Conservation (phyloP, 2,888 invertebrate species). For the Dichetophora obliterata region DNA sequence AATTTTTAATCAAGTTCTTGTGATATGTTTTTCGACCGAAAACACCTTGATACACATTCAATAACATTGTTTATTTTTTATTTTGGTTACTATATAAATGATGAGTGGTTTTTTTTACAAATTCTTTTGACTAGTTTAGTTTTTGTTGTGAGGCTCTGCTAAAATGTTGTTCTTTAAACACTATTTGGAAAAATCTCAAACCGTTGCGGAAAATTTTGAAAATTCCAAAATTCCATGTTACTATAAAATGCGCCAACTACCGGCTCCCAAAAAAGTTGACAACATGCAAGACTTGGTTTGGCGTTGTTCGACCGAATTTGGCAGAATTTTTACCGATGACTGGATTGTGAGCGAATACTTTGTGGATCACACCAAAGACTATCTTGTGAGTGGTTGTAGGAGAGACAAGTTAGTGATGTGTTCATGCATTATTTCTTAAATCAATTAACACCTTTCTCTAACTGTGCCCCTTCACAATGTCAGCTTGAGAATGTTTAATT, state of each 20-base stretch:
- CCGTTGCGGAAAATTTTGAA: conserved; percentile 59
- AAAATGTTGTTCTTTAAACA: conserved; percentile 63
- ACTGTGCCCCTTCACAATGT: no score
- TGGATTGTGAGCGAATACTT: conserved; percentile 66
- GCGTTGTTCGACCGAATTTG: conserved; percentile 53
- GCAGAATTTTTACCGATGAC: conserved; percentile 57
- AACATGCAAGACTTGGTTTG: conserved; percentile 56
- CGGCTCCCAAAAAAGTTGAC: conserved; percentile 54
- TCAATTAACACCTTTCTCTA: not conserved
- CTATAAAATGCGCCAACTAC: conserved; percentile 60
- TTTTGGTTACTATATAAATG: not conserved
- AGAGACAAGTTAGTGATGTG: not conserved
- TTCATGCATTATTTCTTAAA: not conserved
- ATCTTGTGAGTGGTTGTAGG: conserved; percentile 59
- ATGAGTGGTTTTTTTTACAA: not conserved
- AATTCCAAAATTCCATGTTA: conserved; percentile 59
- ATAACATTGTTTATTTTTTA: conserved; percentile 10
- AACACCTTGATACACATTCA: not conserved
- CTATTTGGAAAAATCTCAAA: conserved; percentile 61
- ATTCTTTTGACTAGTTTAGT: conserved; percentile 17
- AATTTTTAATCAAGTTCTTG: not conserved
- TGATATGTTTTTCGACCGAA: not conserved
- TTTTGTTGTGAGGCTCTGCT: not conserved
- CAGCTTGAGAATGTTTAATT: no score
- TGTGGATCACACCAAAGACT: conserved; percentile 64